Conservation (phyloP, 2,888 invertebrate genomes). For the Cetonia aurata region DNA sequence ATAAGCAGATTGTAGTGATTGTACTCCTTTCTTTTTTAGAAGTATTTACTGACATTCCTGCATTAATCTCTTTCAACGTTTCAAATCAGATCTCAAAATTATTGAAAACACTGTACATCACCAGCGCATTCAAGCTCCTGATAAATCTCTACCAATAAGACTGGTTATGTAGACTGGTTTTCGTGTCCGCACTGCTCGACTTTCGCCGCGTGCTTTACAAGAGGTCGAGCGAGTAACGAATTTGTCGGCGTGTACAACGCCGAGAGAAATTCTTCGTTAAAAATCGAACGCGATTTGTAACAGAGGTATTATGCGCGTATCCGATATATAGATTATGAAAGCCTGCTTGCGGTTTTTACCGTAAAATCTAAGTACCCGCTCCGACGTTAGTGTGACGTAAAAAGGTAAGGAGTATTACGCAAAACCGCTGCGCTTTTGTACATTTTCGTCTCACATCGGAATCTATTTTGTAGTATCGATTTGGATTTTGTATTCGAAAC, state of each 20-base stretch:
- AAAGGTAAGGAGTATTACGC: neutral
- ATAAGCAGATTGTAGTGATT: no score
- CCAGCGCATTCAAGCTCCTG: neutral
- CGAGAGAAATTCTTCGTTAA: constrained; percentile 30
- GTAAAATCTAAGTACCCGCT: neutral
- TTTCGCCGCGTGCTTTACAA: constrained; percentile 55
- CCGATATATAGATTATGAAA: neutral
- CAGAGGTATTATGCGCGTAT: neutral
- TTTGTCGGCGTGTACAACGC: constrained; percentile 45
- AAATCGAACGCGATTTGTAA: constrained; percentile 1
- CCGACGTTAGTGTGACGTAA: neutral
- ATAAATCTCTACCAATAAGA: constrained; percentile 4
- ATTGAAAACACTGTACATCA: no score
- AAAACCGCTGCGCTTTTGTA: constrained; percentile 3
- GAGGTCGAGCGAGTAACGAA: constrained; percentile 57
- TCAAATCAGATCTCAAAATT: neutral
- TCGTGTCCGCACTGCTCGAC: constrained; percentile 54
- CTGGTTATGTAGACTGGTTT: constrained; percentile 56
- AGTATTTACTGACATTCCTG: no score
- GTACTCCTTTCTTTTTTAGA: no score
- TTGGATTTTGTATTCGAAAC: neutral
- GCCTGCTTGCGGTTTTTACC: neutral
- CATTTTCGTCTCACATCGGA: no score
- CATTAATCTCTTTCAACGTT: no score
- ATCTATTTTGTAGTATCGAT: neutral